Evolutionary conservation across 1,140 invertebrate genomes (phyloP), one percentile per base, ranked within the genome.

Genomic region (Pseudomyrmex dendroicus): DNA sequence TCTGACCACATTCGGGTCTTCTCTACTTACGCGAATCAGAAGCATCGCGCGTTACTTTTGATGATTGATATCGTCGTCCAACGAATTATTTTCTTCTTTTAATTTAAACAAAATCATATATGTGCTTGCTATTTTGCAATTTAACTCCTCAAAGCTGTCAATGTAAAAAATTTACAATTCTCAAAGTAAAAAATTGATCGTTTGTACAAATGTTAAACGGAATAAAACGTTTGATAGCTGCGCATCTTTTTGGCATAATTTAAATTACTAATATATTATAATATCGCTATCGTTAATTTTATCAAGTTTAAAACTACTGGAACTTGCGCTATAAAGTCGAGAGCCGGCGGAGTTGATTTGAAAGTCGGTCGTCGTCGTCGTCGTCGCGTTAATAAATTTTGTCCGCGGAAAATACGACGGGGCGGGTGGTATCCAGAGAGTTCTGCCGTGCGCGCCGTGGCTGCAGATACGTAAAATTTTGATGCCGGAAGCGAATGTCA

Each of bases 391-490:
- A 76, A 86, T 70, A 85, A 84, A 73, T 86, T 83, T 83, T 12
- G n/a, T 20, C 20, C 35, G 12, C 50, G 63, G 54, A 77, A 82
- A 35, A 82, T 82, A 82, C 67, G 67, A 22, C 56, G 20, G 17
- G 7, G 35, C 2, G 2, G 63, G 46, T 82, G 50, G 67, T 82
- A 59, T 17, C 77, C 25, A 8, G 52, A 83, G 68, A 73, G 22
- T 57, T 68, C 52, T 44, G 9, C 17, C 57, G 83, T 50, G 46
- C 57, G 76, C 35, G 46, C 50, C 52, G 76, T 70, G 46, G 76
- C 44, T 72, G 67, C 68, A 35, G 77, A 82, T 82, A 82, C 66
- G 68, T 82, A 82, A 82, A 82, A 82, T 73, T 82, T 82, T 82
- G 67, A 82, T 82, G 77, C 48, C 57, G 44, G 77, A 73, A 73